Evolutionary conservation across 2,797 vertebrate species (phyloP).

Genomic region (Trachops cirrhosus): DNA sequence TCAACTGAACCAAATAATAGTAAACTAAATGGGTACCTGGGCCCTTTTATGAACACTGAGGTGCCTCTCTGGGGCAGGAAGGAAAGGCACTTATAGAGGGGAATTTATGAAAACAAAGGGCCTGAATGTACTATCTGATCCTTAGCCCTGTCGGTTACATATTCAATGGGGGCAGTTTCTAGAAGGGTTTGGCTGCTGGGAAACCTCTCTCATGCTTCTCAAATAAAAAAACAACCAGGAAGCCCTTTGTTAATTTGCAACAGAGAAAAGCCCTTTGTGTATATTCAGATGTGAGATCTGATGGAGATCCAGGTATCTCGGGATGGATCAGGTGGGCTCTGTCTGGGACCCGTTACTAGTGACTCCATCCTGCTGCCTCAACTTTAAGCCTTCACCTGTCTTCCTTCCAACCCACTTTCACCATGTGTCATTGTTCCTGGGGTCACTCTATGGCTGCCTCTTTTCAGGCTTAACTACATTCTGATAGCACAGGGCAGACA

Average conservation of each 20-base stretch:
- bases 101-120: not conserved
- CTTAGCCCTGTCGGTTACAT: not conserved
- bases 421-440: not conserved
- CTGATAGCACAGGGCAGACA: not conserved
- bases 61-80: not conserved
- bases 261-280: not conserved
- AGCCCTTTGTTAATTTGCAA: not conserved
- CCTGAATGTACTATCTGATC: not conserved
- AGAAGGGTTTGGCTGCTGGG: not conserved
- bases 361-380: not conserved
- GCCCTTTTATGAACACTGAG: not conserved
- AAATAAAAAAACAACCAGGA: not conserved
- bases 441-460: not conserved
- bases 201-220: not conserved
- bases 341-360: not conserved
- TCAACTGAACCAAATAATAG: not conserved
- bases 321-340: not conserved
- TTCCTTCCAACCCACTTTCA: not conserved
- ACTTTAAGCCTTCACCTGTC: not conserved
- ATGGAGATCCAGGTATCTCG: not conserved
- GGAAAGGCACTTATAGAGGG: not conserved
- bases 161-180: not conserved
- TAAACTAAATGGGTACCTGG: not conserved
- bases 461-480: not conserved
- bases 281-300: not conserved